A percentile compares a stretch with the other conserved stretches of the same genome.
Conservation (phyloP, 2,113 vertebrate species). For the Chamaea fasciata region DNA sequence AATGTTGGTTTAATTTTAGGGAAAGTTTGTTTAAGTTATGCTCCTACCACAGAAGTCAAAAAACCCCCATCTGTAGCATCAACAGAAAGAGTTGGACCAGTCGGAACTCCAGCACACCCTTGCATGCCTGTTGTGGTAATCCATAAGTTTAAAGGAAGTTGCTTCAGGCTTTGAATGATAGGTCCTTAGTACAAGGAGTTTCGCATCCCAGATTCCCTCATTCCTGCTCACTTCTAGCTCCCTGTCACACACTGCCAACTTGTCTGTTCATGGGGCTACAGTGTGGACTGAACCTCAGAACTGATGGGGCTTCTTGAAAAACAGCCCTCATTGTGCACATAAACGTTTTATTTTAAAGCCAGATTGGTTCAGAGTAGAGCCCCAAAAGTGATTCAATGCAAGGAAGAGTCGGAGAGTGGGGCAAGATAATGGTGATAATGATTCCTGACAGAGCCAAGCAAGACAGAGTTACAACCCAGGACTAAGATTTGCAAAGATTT, state of each 20-base stretch:
- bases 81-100: neutral
- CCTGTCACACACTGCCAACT: neutral
- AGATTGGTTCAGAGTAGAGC: neutral
- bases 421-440: neutral
- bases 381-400: neutral
- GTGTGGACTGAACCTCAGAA: neutral
- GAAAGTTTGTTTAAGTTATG: neutral
- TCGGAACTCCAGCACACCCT: neutral
- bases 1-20: neutral
- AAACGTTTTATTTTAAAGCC: neutral
- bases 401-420: neutral
- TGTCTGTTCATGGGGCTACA: neutral
- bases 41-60: neutral
- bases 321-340: neutral
- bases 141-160: neutral
- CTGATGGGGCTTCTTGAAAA: neutral
- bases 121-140: neutral
- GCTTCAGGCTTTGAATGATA: neutral
- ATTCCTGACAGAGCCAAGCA: neutral
- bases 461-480: neutral
- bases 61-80: neutral
- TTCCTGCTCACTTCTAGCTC: neutral
- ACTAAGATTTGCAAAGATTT: neutral
- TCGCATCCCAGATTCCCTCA: neutral
- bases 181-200: neutral